Evolutionary conservation across 2,797 vertebrate species (phyloP).

Genomic region (Cichlasoma orientale): DNA sequence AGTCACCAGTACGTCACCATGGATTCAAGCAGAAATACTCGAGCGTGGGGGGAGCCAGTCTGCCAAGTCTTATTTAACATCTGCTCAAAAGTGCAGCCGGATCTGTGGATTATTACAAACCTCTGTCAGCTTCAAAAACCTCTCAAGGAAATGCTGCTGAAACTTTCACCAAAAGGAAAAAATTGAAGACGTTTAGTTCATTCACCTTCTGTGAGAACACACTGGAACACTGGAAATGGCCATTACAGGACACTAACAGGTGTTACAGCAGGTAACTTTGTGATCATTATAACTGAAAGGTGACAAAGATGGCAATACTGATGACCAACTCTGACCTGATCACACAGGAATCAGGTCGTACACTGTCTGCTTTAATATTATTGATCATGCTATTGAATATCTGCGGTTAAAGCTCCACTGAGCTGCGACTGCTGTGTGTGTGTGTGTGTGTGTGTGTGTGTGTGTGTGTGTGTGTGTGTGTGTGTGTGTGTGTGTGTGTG

Average conservation of each 20-base stretch:
- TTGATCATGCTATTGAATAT: accelerated
- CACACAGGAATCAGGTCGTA: accelerated
- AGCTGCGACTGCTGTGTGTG: not conserved
- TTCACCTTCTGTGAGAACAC: not conserved
- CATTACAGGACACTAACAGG: too few species aligned
- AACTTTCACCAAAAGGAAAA: not conserved
- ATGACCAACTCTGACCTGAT: not conserved
- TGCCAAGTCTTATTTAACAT: accelerated
- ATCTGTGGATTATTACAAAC: not conserved
- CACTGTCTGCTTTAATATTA: not conserved
- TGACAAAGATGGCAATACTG: too few species aligned
- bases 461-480: not conserved
- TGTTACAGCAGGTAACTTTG: too few species aligned
- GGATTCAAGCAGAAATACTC: not conserved
- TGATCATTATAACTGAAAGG: too few species aligned
- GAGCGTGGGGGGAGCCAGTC: not conserved
- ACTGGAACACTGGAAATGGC: not conserved
- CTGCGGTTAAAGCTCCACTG: not conserved
- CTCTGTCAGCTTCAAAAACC: not conserved
- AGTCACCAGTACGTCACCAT: not conserved
- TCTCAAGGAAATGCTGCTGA: not conserved
- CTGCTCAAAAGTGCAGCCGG: accelerated
- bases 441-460: not conserved
- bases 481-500: constrained; percentile 12
- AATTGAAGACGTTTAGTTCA: accelerated